A percentile compares a stretch with the other conserved stretches of the same genome.
Evolutionary conservation across 2,888 invertebrate genomes (phyloP).

Genomic region (Hirudinaria manillensis): DNA sequence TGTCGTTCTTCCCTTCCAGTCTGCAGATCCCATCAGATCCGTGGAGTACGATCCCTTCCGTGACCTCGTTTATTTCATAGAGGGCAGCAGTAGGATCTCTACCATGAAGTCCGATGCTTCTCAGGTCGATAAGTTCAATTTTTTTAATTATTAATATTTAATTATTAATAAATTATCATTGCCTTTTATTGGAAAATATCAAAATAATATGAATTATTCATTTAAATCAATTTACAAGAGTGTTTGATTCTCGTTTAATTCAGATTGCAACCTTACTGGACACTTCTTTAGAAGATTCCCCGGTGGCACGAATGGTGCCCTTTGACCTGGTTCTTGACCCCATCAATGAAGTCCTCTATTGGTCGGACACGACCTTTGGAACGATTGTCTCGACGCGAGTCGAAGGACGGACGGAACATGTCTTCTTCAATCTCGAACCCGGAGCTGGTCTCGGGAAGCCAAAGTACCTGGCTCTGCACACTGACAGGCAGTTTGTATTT

Average conservation of each 20-base stretch:
- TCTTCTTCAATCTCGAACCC: background rate
- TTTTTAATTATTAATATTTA: too few relatives aligned
- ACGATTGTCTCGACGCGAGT: slow-evolving; percentile 62
- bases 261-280: too few relatives aligned
- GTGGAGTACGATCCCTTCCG: slow-evolving; percentile 79
- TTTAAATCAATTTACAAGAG: too few relatives aligned
- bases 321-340: slow-evolving; percentile 81
- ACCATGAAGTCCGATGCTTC: slow-evolving; percentile 72
- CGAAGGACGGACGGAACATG: background rate
- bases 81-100: slow-evolving; percentile 72
- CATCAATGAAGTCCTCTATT: slow-evolving; percentile 74
- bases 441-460: background rate
- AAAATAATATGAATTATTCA: too few relatives aligned
- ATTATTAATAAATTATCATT: background rate
- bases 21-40: slow-evolving; percentile 77
- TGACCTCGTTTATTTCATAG: slow-evolving; percentile 70
- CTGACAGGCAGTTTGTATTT: slow-evolving; percentile 1
- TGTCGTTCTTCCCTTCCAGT: slow-evolving; percentile 71
- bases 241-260: too few relatives aligned
- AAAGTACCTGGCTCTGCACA: background rate
- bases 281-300: too few relatives aligned
- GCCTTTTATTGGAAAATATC: background rate
- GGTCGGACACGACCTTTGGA: slow-evolving; percentile 77
- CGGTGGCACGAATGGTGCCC: slow-evolving; percentile 54
- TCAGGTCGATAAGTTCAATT: slow-evolving; percentile 52